A percentile compares a stretch with the other conserved stretches of the same genome.
Evolutionary conservation across 1,140 invertebrate genomes (phyloP).

Genomic region (Rhopalosiphum maidis): DNA sequence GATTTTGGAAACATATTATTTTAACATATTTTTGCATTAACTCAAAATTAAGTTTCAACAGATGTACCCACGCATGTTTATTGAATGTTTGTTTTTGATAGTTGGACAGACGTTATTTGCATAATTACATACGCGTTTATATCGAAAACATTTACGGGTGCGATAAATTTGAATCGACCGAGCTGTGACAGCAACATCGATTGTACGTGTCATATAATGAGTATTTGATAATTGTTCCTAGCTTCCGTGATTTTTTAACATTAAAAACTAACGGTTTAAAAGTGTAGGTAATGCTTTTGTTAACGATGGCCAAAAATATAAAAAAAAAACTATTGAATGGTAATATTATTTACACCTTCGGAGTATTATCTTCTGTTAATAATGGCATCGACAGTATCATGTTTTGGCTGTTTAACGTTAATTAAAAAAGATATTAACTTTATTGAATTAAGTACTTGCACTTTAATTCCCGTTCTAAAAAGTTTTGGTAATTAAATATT

Average conservation of each 20-base stretch:
- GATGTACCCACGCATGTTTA: not conserved
- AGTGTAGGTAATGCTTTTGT: no score
- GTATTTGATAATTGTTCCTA: not conserved
- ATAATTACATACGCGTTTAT: not conserved
- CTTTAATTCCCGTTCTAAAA: not conserved
- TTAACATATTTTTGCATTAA: not conserved
- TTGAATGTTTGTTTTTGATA: not conserved
- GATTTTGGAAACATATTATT: not conserved
- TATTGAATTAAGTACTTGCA: not conserved
- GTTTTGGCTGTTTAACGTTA: not conserved
- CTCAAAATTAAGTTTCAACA: not conserved
- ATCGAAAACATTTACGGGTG: not conserved
- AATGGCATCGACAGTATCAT: not conserved
- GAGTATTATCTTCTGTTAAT: not conserved
- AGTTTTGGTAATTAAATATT: not conserved
- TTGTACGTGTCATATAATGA: not conserved
- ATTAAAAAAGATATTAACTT: not conserved
- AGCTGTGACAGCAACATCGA: not conserved
- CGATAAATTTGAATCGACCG: not conserved
- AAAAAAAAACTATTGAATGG: not conserved
- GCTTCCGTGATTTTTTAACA: not conserved
- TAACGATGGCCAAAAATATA: not conserved
- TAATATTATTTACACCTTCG: not conserved
- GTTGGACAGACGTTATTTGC: not conserved
- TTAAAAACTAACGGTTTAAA: not conserved